A percentile compares a stretch with the other conserved stretches of the same genome.
phyloP scores from a whole-genome alignment of 1,140 invertebrate genomes.

The Sinella curviseta region DNA sequence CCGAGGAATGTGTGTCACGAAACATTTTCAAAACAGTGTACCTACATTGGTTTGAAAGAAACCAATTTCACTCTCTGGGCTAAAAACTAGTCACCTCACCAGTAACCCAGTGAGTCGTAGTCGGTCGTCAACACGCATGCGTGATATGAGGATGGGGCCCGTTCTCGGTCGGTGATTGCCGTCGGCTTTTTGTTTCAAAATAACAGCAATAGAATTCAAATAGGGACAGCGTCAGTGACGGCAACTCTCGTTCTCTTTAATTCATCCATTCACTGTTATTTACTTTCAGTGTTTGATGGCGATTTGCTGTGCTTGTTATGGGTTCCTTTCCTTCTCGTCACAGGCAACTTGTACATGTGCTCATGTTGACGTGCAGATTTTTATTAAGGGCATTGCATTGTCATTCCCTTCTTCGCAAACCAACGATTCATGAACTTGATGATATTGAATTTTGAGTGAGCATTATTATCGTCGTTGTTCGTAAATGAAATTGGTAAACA shows the following conservation, averaged over 20 bases:
- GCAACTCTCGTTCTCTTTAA: background rate
- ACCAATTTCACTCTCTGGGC: no score
- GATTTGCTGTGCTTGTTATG: background rate
- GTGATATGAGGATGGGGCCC: no score
- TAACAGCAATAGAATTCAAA: background rate
- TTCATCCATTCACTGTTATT: background rate
- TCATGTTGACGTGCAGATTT: background rate
- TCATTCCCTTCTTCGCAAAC: background rate
- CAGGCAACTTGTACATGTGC: background rate
- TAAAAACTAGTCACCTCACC: no score
- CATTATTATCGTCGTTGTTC: background rate
- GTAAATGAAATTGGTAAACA: background rate
- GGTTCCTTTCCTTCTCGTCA: background rate
- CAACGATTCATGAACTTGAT: constrained; percentile 10
- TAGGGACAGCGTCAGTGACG: background rate
- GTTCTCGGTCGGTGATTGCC: no score
- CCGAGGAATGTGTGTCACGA: background rate
- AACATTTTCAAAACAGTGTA: no score
- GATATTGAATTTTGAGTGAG: background rate
- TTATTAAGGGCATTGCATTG: background rate
- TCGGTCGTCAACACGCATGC: no score
- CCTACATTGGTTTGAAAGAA: no score
- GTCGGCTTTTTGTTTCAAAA: background rate
- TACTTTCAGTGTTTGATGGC: no score
- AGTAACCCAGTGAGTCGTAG: no score